Evolutionary conservation across 2,888 invertebrate genomes (phyloP).

Genomic region (Ornithoptera alexandrae): DNA sequence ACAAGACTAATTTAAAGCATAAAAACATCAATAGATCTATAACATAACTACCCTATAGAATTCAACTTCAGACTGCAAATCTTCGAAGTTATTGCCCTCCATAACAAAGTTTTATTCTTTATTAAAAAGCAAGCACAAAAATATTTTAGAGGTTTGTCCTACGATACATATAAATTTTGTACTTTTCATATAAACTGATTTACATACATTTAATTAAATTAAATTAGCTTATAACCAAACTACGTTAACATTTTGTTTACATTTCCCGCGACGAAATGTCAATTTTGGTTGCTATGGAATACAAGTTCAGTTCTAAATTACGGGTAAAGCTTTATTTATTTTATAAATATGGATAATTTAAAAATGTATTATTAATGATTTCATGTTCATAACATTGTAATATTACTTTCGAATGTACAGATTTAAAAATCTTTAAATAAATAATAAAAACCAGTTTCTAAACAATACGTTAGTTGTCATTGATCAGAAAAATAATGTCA

Average conservation of each 20-base stretch:
- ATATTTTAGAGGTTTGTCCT: not conserved
- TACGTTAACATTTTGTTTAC: constrained; percentile 57
- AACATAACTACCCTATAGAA: constrained; percentile 70
- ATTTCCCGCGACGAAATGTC: constrained; percentile 57
- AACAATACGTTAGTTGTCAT: not conserved
- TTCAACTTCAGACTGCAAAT: constrained; percentile 71
- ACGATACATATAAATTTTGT: not conserved
- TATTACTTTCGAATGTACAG: too few species aligned
- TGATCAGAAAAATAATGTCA: not conserved
- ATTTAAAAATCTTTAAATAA: not conserved
- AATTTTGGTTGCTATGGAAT: constrained; percentile 56
- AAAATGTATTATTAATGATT: too few species aligned
- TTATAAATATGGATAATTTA: too few species aligned
- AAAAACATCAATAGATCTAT: not conserved
- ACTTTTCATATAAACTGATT: not conserved
- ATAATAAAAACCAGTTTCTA: not conserved
- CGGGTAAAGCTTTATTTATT: not conserved
- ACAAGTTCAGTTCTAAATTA: not conserved
- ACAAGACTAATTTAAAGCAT: not conserved
- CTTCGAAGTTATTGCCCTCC: constrained; percentile 35
- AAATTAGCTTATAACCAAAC: constrained; percentile 3
- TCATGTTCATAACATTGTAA: too few species aligned
- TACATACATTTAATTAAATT: not conserved
- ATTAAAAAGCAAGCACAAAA: not conserved
- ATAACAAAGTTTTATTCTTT: not conserved